Evolutionary conservation across 2,797 vertebrate genomes (phyloP), one percentile per base, ranked within the genome.

Genomic region (Melopsittacus undulatus): DNA sequence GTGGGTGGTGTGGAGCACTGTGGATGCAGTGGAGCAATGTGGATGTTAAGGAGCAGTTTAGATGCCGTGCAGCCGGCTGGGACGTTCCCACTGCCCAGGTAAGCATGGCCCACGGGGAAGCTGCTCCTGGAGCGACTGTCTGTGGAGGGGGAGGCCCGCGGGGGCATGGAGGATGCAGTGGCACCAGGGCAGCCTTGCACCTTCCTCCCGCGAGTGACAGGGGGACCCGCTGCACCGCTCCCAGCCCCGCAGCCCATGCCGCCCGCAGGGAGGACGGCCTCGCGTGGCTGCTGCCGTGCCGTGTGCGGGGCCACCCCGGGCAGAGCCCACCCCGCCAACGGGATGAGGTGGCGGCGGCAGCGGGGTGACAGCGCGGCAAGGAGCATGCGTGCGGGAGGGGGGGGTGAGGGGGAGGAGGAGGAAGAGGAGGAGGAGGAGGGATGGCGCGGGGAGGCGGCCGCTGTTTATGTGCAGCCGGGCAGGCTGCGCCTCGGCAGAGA

Each of bases 401-500:
- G 73, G 36, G 10, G 48, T 17, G 52, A 6, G 10, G 40, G 20
- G 59, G 79, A 32, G 49, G 74, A 93, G 91, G 90, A 89, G 8
- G 43, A 45, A 15, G 40, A 42, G 43, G 43, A 38, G 38, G 38
- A 38, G 38, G 38, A 38, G 38, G 38, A 38, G 38, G 38, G 38
- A 38, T 38, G 38, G 38, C 38, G 38, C 38, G 38, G 38, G 38
- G 38, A 38, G 38, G 38, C 38, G 38, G 38, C 38, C 38, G 38
- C 38, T 96, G 98, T 97, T 97, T 96, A 96, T 98, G 87, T 91
- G 97, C 97, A 79, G 97, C 97, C 83, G 97, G 94, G 94, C 95
- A 49, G 95, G 95, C 95, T 78, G 93, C 29, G 92, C 29, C 34
- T 94, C 90, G 78, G 94, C 95, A 81, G 93, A 96, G 89, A 84